Percentiles rank a stretch among this genome's conserved stretches.
These are phyloP conservation scores for Colostygia pectinataria DNA, from an alignment of 2,888 invertebrate species.

Conservation along the genomic window DNA sequence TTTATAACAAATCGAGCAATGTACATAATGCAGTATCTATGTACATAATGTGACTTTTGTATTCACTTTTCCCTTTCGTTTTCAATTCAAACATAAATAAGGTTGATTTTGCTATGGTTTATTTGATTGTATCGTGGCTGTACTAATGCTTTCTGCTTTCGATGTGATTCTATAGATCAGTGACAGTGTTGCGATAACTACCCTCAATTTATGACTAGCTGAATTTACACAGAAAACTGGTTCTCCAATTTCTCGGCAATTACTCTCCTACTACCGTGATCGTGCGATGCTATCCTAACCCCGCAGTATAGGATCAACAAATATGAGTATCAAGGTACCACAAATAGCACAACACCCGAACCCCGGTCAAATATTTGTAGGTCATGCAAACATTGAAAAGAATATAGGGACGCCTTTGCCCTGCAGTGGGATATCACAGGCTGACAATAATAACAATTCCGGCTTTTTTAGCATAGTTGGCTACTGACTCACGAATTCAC, in stretches of 20 bases:
- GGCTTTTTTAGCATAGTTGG: too few relatives aligned
- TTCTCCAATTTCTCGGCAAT: neutral
- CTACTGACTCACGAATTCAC: too few relatives aligned
- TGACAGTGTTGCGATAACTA: slow-evolving; percentile 25
- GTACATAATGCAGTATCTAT: slow-evolving; percentile 57
- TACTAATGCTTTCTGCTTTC: slow-evolving; percentile 46
- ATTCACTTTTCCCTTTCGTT: slow-evolving; percentile 48
- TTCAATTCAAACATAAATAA: slow-evolving; percentile 36
- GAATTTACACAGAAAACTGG: slow-evolving; percentile 8
- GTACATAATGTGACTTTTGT: slow-evolving; percentile 61
- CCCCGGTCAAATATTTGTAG: too few relatives aligned
- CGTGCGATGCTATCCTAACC: too few relatives aligned
- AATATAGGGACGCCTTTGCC: too few relatives aligned
- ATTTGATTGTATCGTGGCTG: slow-evolving; percentile 26
- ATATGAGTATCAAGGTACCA: too few relatives aligned
- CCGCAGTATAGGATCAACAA: too few relatives aligned
- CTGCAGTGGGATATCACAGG: too few relatives aligned
- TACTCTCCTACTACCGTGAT: neutral
- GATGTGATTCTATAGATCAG: slow-evolving; percentile 25
- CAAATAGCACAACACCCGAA: too few relatives aligned
- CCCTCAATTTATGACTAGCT: neutral
- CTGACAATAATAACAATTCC: too few relatives aligned
- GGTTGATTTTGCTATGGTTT: slow-evolving; percentile 19
- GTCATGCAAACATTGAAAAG: too few relatives aligned
- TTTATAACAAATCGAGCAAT: slow-evolving; percentile 42